Evolutionary conservation across 1,140 invertebrate species (phyloP), one percentile per base, ranked within the genome.

Genomic region (Anastrepha obliqua): DNA sequence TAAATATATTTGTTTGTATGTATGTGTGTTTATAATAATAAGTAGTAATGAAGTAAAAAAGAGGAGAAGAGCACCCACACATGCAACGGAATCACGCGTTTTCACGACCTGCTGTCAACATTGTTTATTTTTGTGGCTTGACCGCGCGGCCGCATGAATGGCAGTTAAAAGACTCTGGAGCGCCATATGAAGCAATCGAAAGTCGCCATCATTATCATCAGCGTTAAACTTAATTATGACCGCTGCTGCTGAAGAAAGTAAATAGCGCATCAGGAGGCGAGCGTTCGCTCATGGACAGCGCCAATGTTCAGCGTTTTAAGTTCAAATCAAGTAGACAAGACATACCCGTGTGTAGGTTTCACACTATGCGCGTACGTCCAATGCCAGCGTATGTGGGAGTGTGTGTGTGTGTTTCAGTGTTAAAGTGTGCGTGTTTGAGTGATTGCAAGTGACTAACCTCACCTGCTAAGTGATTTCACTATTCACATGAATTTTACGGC

Each of bases 401-500:
- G 44, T 47, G 17, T n/a, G 5, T 1, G 9, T 74, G 17, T 47
- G 70, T 74, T 44, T 74, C 29, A 29, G 29, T 29, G 29, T 29
- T 29, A 29, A 29, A 29, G 29, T 29, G 29, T 29, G 29, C 29
- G 29, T 29, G 70, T 42, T 47, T 17, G 42, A 6, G 39, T 64
- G 11, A 64, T n/a, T 13, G 39, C 15, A 74, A 74, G 44, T 47
- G 42, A 74, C 70, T 47, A 74, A 74, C 70, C 44, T 74, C 42
- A 74, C 70, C 39, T 67, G 65, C 9, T 67, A 67, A 67, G 65
- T 67, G 65, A 67, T 67, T 74, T 74, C 44, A 47, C 44, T 1
- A 42, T 13, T 74, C 42, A 9, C 44, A 74, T 74, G 4, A 74
- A 47, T 17, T 74, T n/a, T n/a, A 47, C 17, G n/a, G 8, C 6